Conservation (phyloP, 2,113 vertebrate species). For the Naja naja region DNA sequence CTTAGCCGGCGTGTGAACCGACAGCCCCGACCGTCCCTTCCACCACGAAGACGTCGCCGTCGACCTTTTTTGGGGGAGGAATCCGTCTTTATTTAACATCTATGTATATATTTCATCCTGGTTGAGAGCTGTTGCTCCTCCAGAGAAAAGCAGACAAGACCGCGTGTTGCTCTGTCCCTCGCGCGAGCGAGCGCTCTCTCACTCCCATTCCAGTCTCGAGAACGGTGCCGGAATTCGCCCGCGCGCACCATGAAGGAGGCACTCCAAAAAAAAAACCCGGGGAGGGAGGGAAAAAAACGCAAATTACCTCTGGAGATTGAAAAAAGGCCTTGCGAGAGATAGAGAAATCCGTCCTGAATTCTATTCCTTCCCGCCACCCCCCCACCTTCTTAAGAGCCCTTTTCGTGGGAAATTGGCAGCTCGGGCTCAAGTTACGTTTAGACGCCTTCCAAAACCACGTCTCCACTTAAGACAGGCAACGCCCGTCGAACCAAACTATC, state of each 20-base stretch:
- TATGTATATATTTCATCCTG: neutral
- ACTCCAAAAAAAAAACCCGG: no score
- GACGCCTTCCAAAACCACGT: neutral
- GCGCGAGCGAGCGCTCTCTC: neutral
- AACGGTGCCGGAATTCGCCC: neutral
- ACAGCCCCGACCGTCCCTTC: neutral
- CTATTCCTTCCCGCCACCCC: no score
- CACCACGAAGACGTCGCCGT: neutral
- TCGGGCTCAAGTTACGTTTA: constrained; percentile 9
- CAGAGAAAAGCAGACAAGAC: no score
- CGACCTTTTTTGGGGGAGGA: neutral
- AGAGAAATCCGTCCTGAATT: neutral
- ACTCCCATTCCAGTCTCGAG: neutral
- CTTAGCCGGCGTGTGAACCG: neutral
- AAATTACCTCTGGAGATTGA: neutral
- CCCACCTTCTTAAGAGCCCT: neutral
- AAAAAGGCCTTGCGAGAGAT: neutral
- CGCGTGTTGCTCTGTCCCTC: neutral
- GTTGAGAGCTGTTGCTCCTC: neutral
- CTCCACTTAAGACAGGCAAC: neutral
- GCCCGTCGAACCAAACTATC: no score
- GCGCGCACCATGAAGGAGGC: neutral
- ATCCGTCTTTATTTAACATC: neutral
- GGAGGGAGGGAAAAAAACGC: neutral
- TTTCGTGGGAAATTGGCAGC: neutral